Evolutionary conservation across 2,797 vertebrate species (phyloP).

Genomic region (Thripadectes ignobilis): DNA sequence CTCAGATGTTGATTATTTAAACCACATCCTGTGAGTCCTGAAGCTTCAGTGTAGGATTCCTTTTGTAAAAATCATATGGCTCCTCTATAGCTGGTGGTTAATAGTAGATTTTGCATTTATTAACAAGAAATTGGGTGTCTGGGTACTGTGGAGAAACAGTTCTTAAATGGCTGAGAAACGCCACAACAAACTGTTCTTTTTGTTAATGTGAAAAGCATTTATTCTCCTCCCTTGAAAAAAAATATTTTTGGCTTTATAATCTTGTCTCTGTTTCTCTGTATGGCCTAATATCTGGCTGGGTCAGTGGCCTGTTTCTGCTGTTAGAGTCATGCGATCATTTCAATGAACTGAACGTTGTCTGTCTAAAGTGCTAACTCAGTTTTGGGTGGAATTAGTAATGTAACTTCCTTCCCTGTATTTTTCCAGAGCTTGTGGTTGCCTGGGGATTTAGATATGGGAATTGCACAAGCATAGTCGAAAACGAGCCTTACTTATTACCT

Average conservation of each 20-base stretch:
- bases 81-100: background rate
- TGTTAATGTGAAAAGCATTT: background rate
- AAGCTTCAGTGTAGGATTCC: background rate
- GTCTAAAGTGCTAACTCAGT: slow-evolving; percentile 51
- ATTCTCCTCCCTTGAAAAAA: background rate
- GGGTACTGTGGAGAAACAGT: background rate
- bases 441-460: slow-evolving; percentile 58
- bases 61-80: background rate
- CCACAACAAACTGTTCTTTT: background rate
- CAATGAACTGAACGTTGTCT: slow-evolving; percentile 43
- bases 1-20: background rate
- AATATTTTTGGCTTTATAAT: background rate
- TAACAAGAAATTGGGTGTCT: background rate
- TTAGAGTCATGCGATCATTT: slow-evolving; percentile 7
- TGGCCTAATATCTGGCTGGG: background rate
- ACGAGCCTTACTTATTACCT: background rate
- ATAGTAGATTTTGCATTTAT: background rate
- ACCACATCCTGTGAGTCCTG: background rate
- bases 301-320: background rate
- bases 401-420: slow-evolving; percentile 67
- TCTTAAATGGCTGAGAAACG: background rate
- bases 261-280: background rate
- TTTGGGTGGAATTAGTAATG: slow-evolving; percentile 58
- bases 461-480: background rate
- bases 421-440: slow-evolving; percentile 45